Base-by-base conservation (phyloP, 2,797 vertebrate species). In the Kryptolebias ocellatus region DNA sequence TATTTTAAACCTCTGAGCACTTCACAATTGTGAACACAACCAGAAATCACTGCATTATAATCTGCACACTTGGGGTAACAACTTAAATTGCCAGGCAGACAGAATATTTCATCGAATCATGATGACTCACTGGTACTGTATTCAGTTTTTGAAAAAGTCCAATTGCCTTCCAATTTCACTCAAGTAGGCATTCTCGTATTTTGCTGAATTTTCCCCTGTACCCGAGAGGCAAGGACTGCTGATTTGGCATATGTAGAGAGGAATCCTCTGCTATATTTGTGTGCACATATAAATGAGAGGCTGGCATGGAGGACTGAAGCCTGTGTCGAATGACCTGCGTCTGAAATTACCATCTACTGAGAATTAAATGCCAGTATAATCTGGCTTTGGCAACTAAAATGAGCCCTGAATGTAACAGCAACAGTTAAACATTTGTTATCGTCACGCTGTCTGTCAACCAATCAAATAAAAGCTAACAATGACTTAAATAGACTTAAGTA, bases 121-220 rank as follows among this genome's bases (percentile, higher is more conserved):
- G 31, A 60, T 66, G 60, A 51, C 57, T 67, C 15, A 53, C 37
- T 29, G 51, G 9, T 54, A 44, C 42, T 2, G 0, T 66, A 39
- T 57, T 64, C 44, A 42, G 8, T 39, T 49, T 18, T 15, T 68
- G 15, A 67, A 67, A 64, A 24, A 17, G 56, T 65, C 63, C 16
- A 56, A 54, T 18, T 55, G 62, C 49, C 24, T 31, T 54, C 46
- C 52, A 75, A 60, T 64, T 64, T 51, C 34, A 57, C 57, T 78
- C 51, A 64, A 58, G 15, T 5, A 12, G 62, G 56, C 46, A 27
- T 50, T 64, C 53, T 64, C 28, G 58, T 50, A 74, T 71, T 65
- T 67, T 74, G 60, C 70, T 72, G 72, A 74, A 74, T 70, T 60
- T 72, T 55, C 39, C 49, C 60, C 51, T 71, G 64, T 53, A 46